Conservation (phyloP, 2,888 invertebrate species). For the Pseudococcus jackbeardsleyi region DNA sequence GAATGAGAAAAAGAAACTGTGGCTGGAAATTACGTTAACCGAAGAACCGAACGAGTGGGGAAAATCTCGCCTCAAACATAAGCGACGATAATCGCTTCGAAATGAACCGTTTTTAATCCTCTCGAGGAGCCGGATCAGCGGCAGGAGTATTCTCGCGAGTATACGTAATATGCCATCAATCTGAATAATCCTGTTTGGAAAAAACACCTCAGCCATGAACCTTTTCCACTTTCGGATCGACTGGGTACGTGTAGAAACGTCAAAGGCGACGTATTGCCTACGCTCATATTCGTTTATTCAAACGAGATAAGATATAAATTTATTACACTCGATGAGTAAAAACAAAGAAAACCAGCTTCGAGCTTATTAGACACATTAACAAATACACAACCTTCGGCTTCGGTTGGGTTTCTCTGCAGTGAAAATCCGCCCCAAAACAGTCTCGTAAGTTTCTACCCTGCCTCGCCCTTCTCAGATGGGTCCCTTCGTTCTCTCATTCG, state of each 20-base stretch:
- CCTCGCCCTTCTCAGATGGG: not conserved
- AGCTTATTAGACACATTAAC: conserved; percentile 36
- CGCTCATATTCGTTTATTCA: conserved; percentile 15
- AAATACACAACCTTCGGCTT: not conserved
- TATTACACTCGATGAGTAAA: conserved; percentile 14
- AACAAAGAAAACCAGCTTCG: conserved; percentile 28
- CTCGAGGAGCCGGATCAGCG: not conserved
- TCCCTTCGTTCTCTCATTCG: not conserved
- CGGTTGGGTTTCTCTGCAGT: not conserved
- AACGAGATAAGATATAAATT: conserved; percentile 38
- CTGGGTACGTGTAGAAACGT: not conserved
- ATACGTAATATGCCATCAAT: conserved; percentile 11
- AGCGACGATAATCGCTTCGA: not conserved
- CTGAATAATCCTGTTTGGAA: not conserved
- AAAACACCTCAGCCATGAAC: not conserved
- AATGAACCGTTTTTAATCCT: conserved; percentile 26
- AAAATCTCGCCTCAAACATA: too few species aligned
- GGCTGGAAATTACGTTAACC: too few species aligned
- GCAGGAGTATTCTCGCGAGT: not conserved
- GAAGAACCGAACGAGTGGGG: too few species aligned
- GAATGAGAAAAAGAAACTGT: too few species aligned
- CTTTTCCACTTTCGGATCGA: not conserved
- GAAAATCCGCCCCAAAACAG: not conserved
- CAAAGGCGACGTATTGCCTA: not conserved
- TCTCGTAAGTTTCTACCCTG: not conserved